Percentiles rank a stretch among this genome's conserved stretches.
These are phyloP conservation scores for Drosophila tropicalis DNA, from an alignment of 1,140 invertebrate species.

Conservation along the genomic window DNA sequence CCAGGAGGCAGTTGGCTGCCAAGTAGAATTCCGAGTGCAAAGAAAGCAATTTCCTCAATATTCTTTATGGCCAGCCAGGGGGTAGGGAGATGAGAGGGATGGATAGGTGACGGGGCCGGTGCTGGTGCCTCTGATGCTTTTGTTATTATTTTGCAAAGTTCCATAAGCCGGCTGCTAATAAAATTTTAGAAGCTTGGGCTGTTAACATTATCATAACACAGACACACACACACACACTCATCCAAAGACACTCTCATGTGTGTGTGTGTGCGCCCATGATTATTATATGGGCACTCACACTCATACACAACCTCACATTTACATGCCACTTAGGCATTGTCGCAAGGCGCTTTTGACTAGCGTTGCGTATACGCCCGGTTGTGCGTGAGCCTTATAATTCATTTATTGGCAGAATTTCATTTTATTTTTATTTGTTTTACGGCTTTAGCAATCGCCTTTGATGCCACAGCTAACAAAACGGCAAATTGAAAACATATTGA, in stretches of 20 bases:
- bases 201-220: constrained; percentile 78
- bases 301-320: constrained; percentile 43
- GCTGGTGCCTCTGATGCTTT: constrained; percentile 53
- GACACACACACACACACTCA: constrained; percentile 26
- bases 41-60: constrained; percentile 79
- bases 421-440: constrained; percentile 80
- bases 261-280: constrained; percentile 55
- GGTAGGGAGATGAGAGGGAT: neutral
- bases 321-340: constrained; percentile 70
- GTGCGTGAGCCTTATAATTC: constrained; percentile 74
- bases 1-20: constrained; percentile 39
- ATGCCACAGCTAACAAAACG: constrained; percentile 39
- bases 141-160: constrained; percentile 78
- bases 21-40: constrained; percentile 66
- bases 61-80: constrained; percentile 61
- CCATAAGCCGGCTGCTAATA: constrained; percentile 71
- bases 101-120: constrained; percentile 38
- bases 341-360: constrained; percentile 62
- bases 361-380: constrained; percentile 68
- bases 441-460: constrained; percentile 67
- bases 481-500: constrained; percentile 79
- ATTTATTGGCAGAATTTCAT: constrained; percentile 80
- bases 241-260: neutral
- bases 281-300: constrained; percentile 62
- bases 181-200: constrained; percentile 77